phyloP scores from a whole-genome alignment of 2,113 vertebrate species.

The Triplophysa siluroides region DNA sequence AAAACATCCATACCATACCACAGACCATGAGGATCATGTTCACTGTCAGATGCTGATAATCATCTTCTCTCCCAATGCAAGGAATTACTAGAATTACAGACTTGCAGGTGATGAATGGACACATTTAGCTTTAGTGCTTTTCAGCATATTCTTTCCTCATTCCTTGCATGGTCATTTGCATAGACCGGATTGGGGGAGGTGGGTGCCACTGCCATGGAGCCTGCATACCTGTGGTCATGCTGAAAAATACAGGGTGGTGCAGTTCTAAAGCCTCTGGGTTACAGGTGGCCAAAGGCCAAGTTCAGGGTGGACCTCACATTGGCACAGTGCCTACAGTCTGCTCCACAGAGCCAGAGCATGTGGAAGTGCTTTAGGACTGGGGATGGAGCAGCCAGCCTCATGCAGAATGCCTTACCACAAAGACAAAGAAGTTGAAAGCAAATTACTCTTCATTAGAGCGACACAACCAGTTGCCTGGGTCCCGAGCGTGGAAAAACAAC shows the following conservation, averaged over 20 bases:
- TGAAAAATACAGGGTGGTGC: conserved; percentile 66
- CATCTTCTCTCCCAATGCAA: conserved; percentile 20
- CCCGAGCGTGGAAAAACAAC: conserved; percentile 61
- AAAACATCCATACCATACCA: background rate
- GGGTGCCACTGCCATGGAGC: background rate
- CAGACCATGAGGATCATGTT: conserved; percentile 1
- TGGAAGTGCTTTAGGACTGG: conserved; percentile 72
- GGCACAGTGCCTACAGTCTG: conserved; percentile 57
- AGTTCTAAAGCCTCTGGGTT: conserved; percentile 63
- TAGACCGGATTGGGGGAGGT: conserved; percentile 4
- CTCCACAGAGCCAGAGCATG: conserved; percentile 62
- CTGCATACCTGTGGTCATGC: conserved; percentile 71
- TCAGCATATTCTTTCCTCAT: background rate
- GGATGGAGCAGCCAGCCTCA: conserved; percentile 49
- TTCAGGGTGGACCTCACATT: conserved; percentile 58
- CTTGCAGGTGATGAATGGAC: conserved; percentile 20
- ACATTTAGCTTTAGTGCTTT: background rate
- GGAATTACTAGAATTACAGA: background rate
- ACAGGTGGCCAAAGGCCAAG: conserved; percentile 62
- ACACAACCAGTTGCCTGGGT: conserved; percentile 58
- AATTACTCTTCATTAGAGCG: conserved; percentile 74
- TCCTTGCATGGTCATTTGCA: background rate
- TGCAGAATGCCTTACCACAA: conserved; percentile 33
- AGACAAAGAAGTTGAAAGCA: conserved; percentile 51
- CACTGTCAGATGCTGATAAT: conserved; percentile 17